A percentile compares a stretch with the other conserved stretches of the same genome.
Conservation (phyloP, 2,888 invertebrate species). For the Mystacides longicornis region DNA sequence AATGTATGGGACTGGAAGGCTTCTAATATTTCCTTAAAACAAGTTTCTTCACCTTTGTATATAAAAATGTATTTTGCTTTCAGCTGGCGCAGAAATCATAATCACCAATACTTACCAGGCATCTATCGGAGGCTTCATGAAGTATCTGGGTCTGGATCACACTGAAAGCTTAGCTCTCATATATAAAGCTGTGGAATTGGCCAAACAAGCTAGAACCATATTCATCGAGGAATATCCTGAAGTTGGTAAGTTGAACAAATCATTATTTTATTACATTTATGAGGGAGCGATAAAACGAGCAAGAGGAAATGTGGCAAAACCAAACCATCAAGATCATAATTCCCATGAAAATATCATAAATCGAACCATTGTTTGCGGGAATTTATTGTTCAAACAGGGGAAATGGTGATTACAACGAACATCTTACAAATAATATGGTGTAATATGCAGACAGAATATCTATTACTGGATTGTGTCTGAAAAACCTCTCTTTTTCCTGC, state of each 20-base stretch:
- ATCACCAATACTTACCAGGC: constrained; percentile 89
- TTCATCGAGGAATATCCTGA: constrained; percentile 52
- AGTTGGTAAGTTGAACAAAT: constrained; percentile 13
- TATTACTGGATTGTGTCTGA: too few species aligned
- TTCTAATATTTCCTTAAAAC: background rate
- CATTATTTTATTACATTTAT: too few species aligned
- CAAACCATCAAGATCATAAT: too few species aligned
- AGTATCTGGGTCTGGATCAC: constrained; percentile 61
- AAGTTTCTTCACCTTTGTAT: background rate
- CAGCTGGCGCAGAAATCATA: constrained; percentile 81
- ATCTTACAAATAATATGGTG: too few species aligned
- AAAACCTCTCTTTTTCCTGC: too few species aligned
- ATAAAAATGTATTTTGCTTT: constrained; percentile 30
- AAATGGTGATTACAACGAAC: too few species aligned
- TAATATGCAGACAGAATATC: too few species aligned
- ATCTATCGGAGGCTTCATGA: constrained; percentile 65
- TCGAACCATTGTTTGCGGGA: too few species aligned
- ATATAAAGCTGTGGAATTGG: constrained; percentile 63
- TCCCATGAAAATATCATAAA: too few species aligned
- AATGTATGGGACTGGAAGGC: background rate
- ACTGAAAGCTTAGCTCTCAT: constrained; percentile 67
- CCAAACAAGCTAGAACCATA: constrained; percentile 60
- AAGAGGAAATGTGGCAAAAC: too few species aligned
- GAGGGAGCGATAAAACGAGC: too few species aligned
- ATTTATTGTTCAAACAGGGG: too few species aligned